Conservation (phyloP, 2,113 vertebrate species). For the Bubo blakistoni region DNA sequence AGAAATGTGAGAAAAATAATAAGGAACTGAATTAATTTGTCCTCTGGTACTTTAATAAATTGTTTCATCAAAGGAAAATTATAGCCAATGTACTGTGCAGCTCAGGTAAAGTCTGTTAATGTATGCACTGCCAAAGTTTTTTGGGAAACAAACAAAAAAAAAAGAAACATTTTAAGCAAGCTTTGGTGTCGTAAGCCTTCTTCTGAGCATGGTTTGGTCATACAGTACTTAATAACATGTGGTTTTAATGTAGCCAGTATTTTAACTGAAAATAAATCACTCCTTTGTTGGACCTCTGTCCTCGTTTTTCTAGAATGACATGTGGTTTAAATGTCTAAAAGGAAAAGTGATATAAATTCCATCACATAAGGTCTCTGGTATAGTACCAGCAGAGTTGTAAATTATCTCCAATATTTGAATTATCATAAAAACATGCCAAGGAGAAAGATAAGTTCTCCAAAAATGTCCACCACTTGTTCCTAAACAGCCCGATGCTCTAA, state of each 20-base stretch:
- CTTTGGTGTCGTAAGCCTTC: background rate
- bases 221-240: constrained; percentile 47
- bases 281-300: constrained; percentile 52
- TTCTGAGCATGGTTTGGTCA: constrained; percentile 11
- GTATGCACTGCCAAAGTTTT: background rate
- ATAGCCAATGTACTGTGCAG: background rate
- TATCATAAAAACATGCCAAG: background rate
- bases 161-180: background rate
- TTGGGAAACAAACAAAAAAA: accelerated
- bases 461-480: background rate
- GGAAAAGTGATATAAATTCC: constrained; percentile 59
- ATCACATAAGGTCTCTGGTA: background rate
- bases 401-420: constrained; percentile 8
- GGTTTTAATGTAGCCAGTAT: constrained; percentile 66
- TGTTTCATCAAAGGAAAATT: background rate
- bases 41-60: background rate
- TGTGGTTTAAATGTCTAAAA: constrained; percentile 66
- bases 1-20: background rate
- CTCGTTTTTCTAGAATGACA: constrained; percentile 43
- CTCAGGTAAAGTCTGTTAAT: constrained; percentile 4
- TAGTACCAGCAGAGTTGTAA: constrained; percentile 19
- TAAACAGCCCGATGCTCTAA: background rate
- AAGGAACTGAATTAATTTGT: background rate
- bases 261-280: constrained; percentile 67
- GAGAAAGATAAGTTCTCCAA: background rate